These are phyloP conservation scores for Lacanobia wlatinum DNA, from an alignment of 2,888 invertebrate species.

Conservation along the genomic window DNA sequence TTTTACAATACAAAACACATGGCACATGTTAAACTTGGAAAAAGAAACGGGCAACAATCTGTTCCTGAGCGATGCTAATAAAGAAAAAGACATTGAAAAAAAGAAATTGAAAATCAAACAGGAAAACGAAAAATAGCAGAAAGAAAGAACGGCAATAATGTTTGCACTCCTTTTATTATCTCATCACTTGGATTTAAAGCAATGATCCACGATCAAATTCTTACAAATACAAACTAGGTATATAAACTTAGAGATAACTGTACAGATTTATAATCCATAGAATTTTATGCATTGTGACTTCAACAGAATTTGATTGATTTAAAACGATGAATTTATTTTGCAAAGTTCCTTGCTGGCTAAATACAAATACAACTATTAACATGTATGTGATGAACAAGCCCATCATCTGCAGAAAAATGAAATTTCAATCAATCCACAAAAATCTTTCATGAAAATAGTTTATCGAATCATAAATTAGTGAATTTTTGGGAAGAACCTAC, in stretches of 20 bases:
- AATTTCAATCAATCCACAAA: neutral
- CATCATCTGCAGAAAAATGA: neutral
- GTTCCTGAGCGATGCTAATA: neutral
- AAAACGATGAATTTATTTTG: neutral
- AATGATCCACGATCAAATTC: conserved; percentile 75
- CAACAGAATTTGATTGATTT: neutral
- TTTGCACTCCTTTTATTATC: conserved; percentile 78
- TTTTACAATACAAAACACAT: neutral
- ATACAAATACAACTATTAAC: neutral
- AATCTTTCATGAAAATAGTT: no score
- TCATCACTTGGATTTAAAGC: conserved; percentile 77
- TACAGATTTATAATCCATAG: conserved; percentile 51
- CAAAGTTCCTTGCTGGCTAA: neutral
- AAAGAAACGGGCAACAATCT: neutral
- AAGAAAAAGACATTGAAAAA: neutral
- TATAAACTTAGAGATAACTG: conserved; percentile 63
- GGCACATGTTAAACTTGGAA: neutral
- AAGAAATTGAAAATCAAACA: neutral
- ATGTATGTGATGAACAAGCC: neutral
- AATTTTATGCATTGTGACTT: conserved; percentile 46
- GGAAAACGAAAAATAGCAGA: neutral
- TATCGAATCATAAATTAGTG: no score
- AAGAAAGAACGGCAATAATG: conserved; percentile 38
- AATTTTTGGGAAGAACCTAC: neutral
- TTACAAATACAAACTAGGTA: conserved; percentile 73